phyloP scores from a whole-genome alignment of 2,888 invertebrate species.

The Spisula solida region DNA sequence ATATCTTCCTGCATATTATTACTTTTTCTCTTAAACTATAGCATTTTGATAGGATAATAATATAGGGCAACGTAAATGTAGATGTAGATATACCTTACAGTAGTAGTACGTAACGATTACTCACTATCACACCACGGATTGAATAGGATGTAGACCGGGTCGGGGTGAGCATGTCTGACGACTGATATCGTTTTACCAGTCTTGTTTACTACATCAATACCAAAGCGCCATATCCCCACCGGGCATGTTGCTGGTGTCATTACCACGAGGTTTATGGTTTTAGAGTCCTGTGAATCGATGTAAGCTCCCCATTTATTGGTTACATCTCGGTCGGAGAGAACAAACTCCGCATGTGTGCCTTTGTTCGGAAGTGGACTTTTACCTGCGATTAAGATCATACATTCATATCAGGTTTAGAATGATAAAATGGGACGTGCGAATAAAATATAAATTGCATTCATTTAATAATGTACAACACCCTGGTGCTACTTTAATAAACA shows the following conservation, averaged over 20 bases:
- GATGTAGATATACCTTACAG: too few relatives aligned
- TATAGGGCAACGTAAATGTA: too few relatives aligned
- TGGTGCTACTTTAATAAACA: too few relatives aligned
- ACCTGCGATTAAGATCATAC: conserved; percentile 65
- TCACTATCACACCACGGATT: conserved; percentile 96
- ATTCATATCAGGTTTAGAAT: background rate
- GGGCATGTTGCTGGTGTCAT: conserved; percentile 77
- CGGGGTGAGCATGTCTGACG: conserved; percentile 79
- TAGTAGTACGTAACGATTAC: background rate
- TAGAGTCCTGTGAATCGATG: conserved; percentile 57
- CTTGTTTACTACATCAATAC: conserved; percentile 76
- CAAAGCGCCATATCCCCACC: conserved; percentile 81
- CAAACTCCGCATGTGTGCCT: conserved; percentile 76
- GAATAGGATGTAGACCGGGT: conserved; percentile 93
- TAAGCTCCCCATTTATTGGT: conserved; percentile 80
- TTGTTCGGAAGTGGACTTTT: conserved; percentile 73
- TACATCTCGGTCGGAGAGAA: conserved; percentile 76
- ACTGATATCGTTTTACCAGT: conserved; percentile 52
- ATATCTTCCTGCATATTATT: too few relatives aligned
- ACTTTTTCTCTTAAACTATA: too few relatives aligned
- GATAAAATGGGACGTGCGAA: too few relatives aligned
- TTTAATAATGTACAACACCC: too few relatives aligned
- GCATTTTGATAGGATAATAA: too few relatives aligned
- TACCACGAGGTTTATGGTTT: conserved; percentile 69
- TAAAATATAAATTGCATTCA: too few relatives aligned